Evolutionary conservation across 2,888 invertebrate genomes (phyloP).

Genomic region (Amphipoea lucens): DNA sequence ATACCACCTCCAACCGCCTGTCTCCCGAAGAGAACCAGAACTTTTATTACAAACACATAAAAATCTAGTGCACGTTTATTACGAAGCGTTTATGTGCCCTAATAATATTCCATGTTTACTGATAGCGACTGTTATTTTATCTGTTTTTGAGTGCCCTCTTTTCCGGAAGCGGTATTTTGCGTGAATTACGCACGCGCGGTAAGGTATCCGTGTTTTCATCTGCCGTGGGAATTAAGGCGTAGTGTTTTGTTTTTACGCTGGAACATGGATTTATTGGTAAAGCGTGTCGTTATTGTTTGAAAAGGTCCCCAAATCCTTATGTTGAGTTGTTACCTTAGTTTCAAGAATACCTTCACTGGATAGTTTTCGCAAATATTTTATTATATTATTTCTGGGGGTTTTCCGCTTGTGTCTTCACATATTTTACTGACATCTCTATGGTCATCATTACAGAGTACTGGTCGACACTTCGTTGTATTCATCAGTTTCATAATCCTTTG

Average conservation of each 20-base stretch:
- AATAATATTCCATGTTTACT: constrained; percentile 84
- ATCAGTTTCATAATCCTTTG: not conserved
- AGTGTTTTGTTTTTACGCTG: constrained; percentile 39
- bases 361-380: not conserved
- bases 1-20: constrained; percentile 60
- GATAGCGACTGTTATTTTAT: constrained; percentile 80
- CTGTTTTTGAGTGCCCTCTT: constrained; percentile 72
- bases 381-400: not conserved
- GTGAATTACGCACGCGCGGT: constrained; percentile 30
- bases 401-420: no score
- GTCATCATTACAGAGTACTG: no score
- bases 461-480: not conserved
- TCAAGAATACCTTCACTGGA: not conserved
- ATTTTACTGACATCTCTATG: not conserved
- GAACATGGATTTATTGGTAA: constrained; percentile 12
- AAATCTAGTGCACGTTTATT: constrained; percentile 81
- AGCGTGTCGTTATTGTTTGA: not conserved
- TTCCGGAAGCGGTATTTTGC: constrained; percentile 64
- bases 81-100: constrained; percentile 76
- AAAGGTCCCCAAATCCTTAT: not conserved
- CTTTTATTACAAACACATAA: constrained; percentile 80
- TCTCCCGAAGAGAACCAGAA: constrained; percentile 66
- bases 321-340: not conserved
- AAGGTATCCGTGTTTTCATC: constrained; percentile 29
- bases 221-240: constrained; percentile 33